A percentile compares a stretch with the other conserved stretches of the same genome.
Evolutionary conservation across 2,888 invertebrate genomes (phyloP).

Genomic region (Stramonita haemastoma): DNA sequence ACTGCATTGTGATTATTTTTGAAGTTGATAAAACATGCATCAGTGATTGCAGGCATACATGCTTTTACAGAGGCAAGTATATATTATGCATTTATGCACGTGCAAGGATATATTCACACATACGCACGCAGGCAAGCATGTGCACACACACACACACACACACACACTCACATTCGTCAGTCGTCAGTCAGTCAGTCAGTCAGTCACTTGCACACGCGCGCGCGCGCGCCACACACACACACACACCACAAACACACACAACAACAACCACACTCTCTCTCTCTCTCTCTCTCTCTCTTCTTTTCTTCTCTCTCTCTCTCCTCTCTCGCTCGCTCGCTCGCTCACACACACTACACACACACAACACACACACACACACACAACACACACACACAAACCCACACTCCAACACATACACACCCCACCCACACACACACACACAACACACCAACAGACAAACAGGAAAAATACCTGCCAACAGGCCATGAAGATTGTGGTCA

Average conservation of each 20-base stretch:
- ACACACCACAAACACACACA: background rate
- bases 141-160: background rate
- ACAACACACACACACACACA: constrained; percentile 11
- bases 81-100: background rate
- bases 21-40: background rate
- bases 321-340: background rate
- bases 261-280: background rate
- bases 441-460: background rate
- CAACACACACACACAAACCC: background rate
- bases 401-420: constrained; percentile 10
- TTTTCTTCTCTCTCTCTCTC: background rate
- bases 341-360: background rate
- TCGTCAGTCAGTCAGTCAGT: background rate
- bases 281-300: background rate
- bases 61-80: background rate
- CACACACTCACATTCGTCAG: background rate
- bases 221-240: background rate
- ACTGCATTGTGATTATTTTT: no score
- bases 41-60: background rate
- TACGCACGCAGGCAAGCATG: background rate
- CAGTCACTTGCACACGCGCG: background rate
- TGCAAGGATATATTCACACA: background rate
- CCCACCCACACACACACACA: constrained; percentile 9
- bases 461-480: constrained; percentile 78
- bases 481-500: constrained; percentile 77